Conservation (phyloP, 2,888 invertebrate species). For the Ommatoiulus sabulosus region DNA sequence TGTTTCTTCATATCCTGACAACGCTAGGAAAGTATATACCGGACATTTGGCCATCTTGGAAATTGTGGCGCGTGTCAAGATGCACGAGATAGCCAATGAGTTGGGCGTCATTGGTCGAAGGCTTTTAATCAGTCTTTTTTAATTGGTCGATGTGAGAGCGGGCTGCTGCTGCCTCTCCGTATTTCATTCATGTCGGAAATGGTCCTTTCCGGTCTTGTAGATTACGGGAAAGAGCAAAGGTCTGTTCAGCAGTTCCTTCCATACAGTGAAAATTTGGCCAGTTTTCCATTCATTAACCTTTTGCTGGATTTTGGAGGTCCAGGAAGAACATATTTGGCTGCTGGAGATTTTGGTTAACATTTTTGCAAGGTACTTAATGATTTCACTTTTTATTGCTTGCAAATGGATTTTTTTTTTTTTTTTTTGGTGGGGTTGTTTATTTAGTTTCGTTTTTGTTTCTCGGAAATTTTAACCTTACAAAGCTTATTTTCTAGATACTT, state of each 20-base stretch:
- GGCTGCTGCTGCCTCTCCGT: background rate
- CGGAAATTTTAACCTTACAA: too few relatives aligned
- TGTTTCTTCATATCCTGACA: background rate
- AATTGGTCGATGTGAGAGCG: background rate
- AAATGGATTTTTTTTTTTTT: background rate
- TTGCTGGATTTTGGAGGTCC: background rate
- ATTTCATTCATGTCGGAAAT: conserved; percentile 22
- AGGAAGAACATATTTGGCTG: too few relatives aligned
- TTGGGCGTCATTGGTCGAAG: background rate
- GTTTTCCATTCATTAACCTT: background rate
- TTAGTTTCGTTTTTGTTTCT: too few relatives aligned
- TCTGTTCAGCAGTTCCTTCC: background rate
- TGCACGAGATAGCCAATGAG: background rate
- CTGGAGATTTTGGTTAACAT: background rate
- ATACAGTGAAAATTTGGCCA: background rate
- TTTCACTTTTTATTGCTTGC: background rate
- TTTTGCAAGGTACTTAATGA: background rate
- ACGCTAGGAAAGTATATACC: background rate
- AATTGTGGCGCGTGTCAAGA: background rate
- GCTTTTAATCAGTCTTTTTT: background rate
- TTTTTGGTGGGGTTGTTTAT: background rate
- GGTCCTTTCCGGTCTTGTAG: conserved; percentile 4
- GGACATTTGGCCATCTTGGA: background rate
- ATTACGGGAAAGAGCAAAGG: conserved; percentile 11
- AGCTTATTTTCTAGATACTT: too few relatives aligned